Evolutionary conservation across 2,888 invertebrate genomes (phyloP), one percentile per base, ranked within the genome.

Genomic region (Spialia ferax): DNA sequence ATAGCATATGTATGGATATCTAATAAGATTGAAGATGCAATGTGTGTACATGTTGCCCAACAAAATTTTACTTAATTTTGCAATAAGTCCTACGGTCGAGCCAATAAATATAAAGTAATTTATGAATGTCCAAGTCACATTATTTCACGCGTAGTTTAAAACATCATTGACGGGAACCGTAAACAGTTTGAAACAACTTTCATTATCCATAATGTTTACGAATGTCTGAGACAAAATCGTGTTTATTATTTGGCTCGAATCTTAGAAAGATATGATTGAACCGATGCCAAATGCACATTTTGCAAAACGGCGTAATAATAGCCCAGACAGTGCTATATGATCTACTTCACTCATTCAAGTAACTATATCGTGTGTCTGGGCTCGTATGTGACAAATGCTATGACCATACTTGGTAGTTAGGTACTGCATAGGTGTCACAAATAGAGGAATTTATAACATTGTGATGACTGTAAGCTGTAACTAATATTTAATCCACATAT

Each of bases 241-340:
- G 80, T 85, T 85, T 85, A 80, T 79, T 75, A 80, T 83, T 89
- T 86, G 80, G 84, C 83, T 79, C 74, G 72, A 75, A 79, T 79
- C 77, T 82, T 77, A 79, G 80, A 79, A n/a, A 80, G 82, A 83
- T 83, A 79, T 74, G 77, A 82, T 91, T 92, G 92, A 92, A 88
- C 75, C 74, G 70, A 70, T 77, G 93, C 93, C 93, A 93, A 67
- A 83, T 86, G 86, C 85, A 89, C 75, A 87, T 84, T 84, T 86
- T 87, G 89, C 90, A 88, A 90, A 89, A 85, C 82, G 79, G 81
- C 85, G 73, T 79, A 79, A 86, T 84, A 84, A 85, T 84, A 79
- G 78, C 78, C 85, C 91, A 90, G 91, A 89, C 91, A 74, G 73
- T 72, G 73, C 77, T 87, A 81, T 87, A 74, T 74, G 70, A 73